Evolutionary conservation across 1,140 invertebrate genomes (phyloP).

Genomic region (Akabosia matsudoensis): DNA sequence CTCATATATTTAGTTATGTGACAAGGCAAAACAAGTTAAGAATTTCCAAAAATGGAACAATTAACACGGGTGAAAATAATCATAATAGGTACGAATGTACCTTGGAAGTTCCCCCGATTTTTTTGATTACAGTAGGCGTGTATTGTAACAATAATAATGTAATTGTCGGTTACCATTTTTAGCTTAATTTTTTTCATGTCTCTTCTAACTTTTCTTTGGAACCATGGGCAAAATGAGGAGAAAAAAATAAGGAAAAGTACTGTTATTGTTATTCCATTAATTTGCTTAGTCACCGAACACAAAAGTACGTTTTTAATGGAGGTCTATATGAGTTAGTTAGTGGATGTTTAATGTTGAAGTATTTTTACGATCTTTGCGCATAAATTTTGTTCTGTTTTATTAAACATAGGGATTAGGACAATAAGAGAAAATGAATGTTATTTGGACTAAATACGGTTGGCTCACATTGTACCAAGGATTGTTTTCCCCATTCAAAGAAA

Average conservation of each 20-base stretch:
- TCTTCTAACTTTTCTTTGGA: background rate
- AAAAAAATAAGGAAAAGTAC: too few species aligned
- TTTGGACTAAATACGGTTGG: background rate
- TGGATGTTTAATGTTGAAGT: too few species aligned
- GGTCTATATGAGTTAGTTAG: too few species aligned
- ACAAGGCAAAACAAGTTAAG: background rate
- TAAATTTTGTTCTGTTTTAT: too few species aligned
- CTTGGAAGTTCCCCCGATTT: background rate
- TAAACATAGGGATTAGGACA: background rate
- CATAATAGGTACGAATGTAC: background rate
- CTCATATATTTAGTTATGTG: too few species aligned
- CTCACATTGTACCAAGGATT: too few species aligned
- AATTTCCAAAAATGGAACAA: background rate
- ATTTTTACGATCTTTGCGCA: too few species aligned
- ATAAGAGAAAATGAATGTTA: background rate
- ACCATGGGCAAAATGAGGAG: too few species aligned
- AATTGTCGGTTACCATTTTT: constrained; percentile 10
- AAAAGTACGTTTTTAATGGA: too few species aligned
- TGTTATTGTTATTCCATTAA: too few species aligned
- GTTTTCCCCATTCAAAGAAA: too few species aligned
- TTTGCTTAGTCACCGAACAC: too few species aligned
- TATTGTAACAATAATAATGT: constrained; percentile 12
- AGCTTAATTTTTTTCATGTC: constrained; percentile 3
- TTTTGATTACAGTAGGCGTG: constrained; percentile 13
- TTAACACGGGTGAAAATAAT: constrained; percentile 20